These are phyloP conservation scores for Aldrovandia affinis DNA, from an alignment of 2,797 vertebrate species.

Conservation along the genomic window DNA sequence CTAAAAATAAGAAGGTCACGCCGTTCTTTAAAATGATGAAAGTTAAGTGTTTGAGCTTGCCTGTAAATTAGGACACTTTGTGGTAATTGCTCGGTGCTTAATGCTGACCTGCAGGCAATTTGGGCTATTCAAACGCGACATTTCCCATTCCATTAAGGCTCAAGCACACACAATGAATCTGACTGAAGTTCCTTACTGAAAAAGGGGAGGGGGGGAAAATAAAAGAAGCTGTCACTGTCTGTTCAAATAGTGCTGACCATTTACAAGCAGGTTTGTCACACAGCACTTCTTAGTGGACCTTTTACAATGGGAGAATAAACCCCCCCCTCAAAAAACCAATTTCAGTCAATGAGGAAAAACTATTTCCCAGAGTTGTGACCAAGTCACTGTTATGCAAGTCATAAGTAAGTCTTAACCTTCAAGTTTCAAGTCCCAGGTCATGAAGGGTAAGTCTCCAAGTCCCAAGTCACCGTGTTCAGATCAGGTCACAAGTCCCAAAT, in stretches of 20 bases:
- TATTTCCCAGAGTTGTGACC: no score
- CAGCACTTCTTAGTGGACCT: background rate
- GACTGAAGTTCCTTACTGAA: no score
- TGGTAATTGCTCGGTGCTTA: slow-evolving; percentile 2
- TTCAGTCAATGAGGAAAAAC: no score
- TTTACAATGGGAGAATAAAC: background rate
- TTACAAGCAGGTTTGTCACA: background rate
- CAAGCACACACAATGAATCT: no score
- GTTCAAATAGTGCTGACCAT: background rate
- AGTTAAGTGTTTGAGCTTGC: background rate
- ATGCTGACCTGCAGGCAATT: background rate
- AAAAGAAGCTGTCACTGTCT: background rate
- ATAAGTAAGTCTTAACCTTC: no score
- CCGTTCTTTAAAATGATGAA: background rate
- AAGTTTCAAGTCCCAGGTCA: no score
- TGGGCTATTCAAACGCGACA: background rate
- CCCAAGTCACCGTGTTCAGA: no score
- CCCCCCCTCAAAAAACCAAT: no score
- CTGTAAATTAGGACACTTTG: background rate
- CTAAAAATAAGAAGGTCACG: background rate
- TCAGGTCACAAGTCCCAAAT: no score
- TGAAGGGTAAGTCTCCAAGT: no score
- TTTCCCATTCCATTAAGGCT: background rate
- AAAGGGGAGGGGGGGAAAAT: no score
- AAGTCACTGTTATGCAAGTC: no score